Evolutionary conservation across 2,888 invertebrate species (phyloP).

Genomic region (Tachina fera): DNA sequence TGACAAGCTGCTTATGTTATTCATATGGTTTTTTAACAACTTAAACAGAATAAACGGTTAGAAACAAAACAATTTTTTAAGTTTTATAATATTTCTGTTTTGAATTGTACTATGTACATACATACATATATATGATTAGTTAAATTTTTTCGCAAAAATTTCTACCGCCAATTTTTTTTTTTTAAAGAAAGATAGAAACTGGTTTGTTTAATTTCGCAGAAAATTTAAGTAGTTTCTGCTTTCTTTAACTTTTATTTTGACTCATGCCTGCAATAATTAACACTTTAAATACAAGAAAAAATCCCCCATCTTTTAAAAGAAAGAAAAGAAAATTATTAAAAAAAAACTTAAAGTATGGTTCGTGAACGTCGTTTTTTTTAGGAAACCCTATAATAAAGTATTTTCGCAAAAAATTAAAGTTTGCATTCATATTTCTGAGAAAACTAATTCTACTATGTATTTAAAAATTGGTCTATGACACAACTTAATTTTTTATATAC

Average conservation of each 20-base stretch:
- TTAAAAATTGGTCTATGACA: neutral
- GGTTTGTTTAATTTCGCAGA: neutral
- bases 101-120: no score
- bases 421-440: slow-evolving; percentile 15
- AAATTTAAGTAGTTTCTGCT: neutral
- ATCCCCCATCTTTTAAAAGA: no score
- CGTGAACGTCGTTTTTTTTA: no score
- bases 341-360: neutral
- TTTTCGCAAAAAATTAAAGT: neutral
- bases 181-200: neutral
- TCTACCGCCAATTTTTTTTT: neutral
- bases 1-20: no score
- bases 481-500: no score
- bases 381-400: neutral
- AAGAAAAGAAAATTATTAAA: neutral
- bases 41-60: no score
- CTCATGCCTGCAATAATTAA: no score
- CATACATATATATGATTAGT: no score
- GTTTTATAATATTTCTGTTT: no score
- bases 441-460: neutral
- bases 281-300: no score
- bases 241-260: neutral
- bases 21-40: no score
- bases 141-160: neutral
- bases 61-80: no score